phyloP scores from a whole-genome alignment of 2,888 invertebrate species.

The Oscheius myriophilus region DNA sequence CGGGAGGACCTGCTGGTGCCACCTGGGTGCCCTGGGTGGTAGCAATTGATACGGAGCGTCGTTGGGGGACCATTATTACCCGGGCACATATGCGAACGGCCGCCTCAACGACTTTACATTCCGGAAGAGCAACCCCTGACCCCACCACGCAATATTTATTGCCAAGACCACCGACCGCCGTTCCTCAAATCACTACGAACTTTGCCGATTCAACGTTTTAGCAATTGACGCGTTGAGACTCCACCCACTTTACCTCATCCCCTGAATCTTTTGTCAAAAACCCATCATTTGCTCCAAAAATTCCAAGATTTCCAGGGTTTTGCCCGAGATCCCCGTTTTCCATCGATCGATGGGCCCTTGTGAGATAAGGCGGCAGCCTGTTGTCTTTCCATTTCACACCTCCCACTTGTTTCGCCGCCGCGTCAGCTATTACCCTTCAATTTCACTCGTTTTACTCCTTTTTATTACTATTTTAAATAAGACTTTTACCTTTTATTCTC shows the following conservation, averaged over 20 bases:
- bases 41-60: conserved; percentile 24
- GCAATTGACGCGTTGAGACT: no score
- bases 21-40: conserved; percentile 9
- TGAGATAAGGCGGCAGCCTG: conserved; percentile 28
- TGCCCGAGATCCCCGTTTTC: conserved; percentile 4
- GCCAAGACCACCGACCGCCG: not conserved
- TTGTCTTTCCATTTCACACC: conserved; percentile 28
- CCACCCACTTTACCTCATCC: no score
- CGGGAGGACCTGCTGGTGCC: not conserved
- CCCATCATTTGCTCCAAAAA: not conserved
- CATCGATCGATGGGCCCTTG: conserved; percentile 18
- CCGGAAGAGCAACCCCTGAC: conserved; percentile 28
- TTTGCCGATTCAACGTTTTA: no score
- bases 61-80: conserved; percentile 17
- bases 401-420: not conserved
- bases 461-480: no score
- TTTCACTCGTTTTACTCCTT: not conserved
- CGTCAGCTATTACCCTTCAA: not conserved
- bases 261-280: not conserved
- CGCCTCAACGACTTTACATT: conserved; percentile 32
- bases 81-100: conserved; percentile 30
- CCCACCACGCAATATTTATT: conserved; percentile 9
- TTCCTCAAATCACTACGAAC: not conserved
- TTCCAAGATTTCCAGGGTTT: not conserved
- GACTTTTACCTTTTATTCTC: no score